Evolutionary conservation across 1,140 invertebrate species (phyloP), one percentile per base, ranked within the genome.

Genomic region (Dolichoris vasculosae): DNA sequence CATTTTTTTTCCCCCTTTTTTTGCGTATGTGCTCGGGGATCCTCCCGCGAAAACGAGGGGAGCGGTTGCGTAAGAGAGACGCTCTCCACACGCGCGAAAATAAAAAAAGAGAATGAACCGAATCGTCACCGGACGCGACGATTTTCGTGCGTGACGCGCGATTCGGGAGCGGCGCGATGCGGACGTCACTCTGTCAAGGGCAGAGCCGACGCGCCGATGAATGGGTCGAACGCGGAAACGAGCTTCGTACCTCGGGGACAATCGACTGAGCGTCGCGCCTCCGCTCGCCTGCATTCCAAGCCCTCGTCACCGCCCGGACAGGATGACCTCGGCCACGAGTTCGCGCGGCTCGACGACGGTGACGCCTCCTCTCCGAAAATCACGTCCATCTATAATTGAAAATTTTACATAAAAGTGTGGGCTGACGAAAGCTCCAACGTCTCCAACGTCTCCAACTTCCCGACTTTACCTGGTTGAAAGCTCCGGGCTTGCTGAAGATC

Each of bases 221-320:
- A 77, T 40, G 64, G 69, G 67, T n/a, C 26, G 46, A 73, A 76
- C 17, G 23, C 75, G 79, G 55, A 48, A 81, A 83, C n/a, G n/a
- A n/a, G n/a, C n/a, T n/a, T 32, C 13, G 23, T 90, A 94, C 93
- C 93, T 90, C 90, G 89, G 1, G 93, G 93, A 90, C 93, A 94
- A 81, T 93, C 92, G 43, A 92, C 92, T 55, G 92, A 93, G 85
- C 92, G 90, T 26, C 93, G 90, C 51, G 93, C 93, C 87, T 94
- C 93, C 17, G 91, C 90, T 87, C 92, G 90, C 86, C 93, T 88
- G 82, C 93, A 94, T 84, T 93, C 92, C 43, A 94, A 88, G 23
- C 93, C 93, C 59, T 93, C 92, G 2, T 93, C 92, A n/a, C 93
- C 93, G 85, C 90, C 90, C 4, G 93, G 92, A 84, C 93, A 94